Evolutionary conservation across 2,888 invertebrate genomes (phyloP), one percentile per base, ranked within the genome.

Genomic region (Agriopis leucophaearia): DNA sequence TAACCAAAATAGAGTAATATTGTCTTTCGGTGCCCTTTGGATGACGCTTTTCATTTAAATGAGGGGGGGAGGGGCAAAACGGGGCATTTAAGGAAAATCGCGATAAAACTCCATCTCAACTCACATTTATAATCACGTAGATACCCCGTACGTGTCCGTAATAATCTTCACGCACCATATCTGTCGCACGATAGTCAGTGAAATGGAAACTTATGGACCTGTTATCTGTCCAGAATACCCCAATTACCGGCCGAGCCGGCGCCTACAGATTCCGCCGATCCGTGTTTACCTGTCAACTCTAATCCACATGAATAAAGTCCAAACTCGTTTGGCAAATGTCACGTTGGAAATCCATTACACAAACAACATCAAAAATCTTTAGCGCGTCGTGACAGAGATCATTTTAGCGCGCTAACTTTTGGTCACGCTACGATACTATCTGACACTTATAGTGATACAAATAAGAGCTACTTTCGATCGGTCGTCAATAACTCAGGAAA

Each of bases 341-440:
- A 36, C n/a, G 6, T 35, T 15, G 35, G 16, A 64, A 68, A 64
- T 63, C 56, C 54, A 56, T 68, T 59, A 60, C 60, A 64, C 63
- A 68, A 68, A 63, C 59, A 60, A 64, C 64, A 64, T 64, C 68
- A 60, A 64, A 68, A 63, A 68, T 68, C 64, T 68, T 68, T 59
- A 68, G 50, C 68, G 45, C 55, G 51, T 36, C 44, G 64, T 64
- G 68, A 64, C 54, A 68, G 68, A 55, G 59, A 63, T 64, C 67
- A 63, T 67, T 67, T 67, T 58, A 35, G 66, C 66, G 48, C 54
- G 52, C 47, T 57, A 51, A 18, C 50, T 59, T 18, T 62, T 15
- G 40, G 27, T 58, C 35, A 42, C 42, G 36, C 3, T 35, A 12
- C 6, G 27, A 45, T 13, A 35, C 50, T 48, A 42, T 54, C 16